Conservation (phyloP, 2,113 vertebrate genomes). For the Naja naja region DNA sequence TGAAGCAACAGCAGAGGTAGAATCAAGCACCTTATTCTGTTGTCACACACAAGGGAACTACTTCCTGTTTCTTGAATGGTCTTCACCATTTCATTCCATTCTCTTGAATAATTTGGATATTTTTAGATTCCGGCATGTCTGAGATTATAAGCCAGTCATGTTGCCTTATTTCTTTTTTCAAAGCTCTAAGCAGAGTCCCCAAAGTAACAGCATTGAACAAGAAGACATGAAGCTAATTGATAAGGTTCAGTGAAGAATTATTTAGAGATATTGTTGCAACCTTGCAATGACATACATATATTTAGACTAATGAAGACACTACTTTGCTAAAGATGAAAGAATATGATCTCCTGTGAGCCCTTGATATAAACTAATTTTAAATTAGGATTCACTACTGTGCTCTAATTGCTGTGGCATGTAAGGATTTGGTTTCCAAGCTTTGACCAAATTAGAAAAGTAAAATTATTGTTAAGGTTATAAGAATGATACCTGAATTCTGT, state of each 20-base stretch:
- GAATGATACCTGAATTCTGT: not conserved
- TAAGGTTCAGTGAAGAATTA: not conserved
- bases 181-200: not conserved
- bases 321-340: not conserved
- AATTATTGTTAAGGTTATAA: not conserved
- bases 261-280: not conserved
- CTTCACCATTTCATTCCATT: not conserved
- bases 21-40: not conserved
- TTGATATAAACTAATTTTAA: not conserved
- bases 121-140: not conserved
- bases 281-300: not conserved
- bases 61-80: not conserved
- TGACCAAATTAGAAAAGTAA: not conserved
- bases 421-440: not conserved
- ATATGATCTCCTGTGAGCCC: not conserved
- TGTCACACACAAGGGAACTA: not conserved
- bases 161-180: not conserved
- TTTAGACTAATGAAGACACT: not conserved
- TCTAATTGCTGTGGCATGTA: not conserved
- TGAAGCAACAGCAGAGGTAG: slow-evolving; percentile 88
- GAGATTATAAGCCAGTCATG: not conserved
- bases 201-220: not conserved
- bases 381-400: not conserved
- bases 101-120: slow-evolving; percentile 21
- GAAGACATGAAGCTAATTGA: not conserved